Base-by-base conservation (phyloP, 2,797 vertebrate genomes). In the Crenichthys baileyi region DNA sequence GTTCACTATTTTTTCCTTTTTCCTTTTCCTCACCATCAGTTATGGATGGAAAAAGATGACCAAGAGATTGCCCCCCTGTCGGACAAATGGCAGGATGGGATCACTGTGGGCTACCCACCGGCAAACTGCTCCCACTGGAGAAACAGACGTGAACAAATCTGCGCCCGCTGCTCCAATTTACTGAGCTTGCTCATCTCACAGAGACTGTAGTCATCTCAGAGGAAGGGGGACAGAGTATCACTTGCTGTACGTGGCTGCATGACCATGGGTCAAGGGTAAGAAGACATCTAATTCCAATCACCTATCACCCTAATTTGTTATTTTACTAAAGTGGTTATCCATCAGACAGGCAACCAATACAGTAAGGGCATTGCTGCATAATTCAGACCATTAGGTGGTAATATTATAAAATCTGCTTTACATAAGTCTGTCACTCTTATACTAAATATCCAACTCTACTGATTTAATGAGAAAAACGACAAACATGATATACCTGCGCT, bases 1-100 rank as follows among this genome's bases (percentile, higher is more conserved):
- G 87, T 85, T 92, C 82, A 88, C 82, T 77, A 77, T 85, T 78
- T 87, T 79, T 79, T 80, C 56, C 67, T 39, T 65, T 67, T 6
- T 39, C 22, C 8, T 41, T 50, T 15, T 15, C 76, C 79, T 83
- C 85, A 88, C 82, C 79, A 83, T 87, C 93, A 88, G 89, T 89
- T 89, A 90, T 83, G 87, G 90, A 89, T 89, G 87, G 85, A 88
- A 92, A 93, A 90, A 91, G 92, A 94, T 90, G 93, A 93, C 85
- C 68, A 73, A 87, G 87, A 92, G 94, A 93, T 92, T 92, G 88
- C 89, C 85, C 89, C 87, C 48, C 89, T 82, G 89, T 91, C 92
- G 93, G 93, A 94, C 81, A 93, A 94, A 93, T 91, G 89, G 91
- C 84, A 82, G 82, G 85, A 91, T 90, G 89, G 92, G 91, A 88